A percentile compares a stretch with the other conserved stretches of the same genome.
Evolutionary conservation across 1,140 invertebrate genomes (phyloP).

Genomic region (Listronotus bonariensis): DNA sequence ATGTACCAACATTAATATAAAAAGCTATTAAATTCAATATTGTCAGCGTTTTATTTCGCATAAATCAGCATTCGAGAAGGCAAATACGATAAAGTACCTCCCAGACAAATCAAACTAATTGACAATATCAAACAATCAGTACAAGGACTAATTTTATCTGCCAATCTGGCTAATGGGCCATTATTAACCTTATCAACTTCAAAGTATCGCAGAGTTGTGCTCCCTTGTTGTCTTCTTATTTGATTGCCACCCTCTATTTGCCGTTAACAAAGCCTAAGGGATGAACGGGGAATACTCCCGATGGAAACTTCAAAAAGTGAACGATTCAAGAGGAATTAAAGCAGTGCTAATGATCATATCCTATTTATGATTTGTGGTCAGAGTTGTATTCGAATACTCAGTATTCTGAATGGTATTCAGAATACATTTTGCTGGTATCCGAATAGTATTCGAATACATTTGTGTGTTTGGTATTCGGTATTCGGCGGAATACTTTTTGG

Average conservation of each 20-base stretch:
- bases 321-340: constrained; percentile 45
- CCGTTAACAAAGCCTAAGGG: constrained; percentile 42
- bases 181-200: constrained; percentile 51
- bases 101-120: constrained; percentile 37
- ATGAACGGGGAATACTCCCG: constrained; percentile 14
- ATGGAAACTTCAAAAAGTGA: constrained; percentile 44
- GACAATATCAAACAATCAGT: constrained; percentile 34
- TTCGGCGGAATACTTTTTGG: too few relatives aligned
- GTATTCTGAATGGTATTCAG: too few relatives aligned
- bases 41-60: background rate
- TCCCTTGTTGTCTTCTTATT: constrained; percentile 41
- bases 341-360: constrained; percentile 42
- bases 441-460: too few relatives aligned
- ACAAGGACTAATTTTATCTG: constrained; percentile 38
- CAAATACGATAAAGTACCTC: too few relatives aligned
- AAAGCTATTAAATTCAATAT: too few relatives aligned
- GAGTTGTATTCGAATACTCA: too few relatives aligned
- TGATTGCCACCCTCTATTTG: constrained; percentile 50
- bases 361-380: too few relatives aligned
- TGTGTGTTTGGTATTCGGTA: too few relatives aligned
- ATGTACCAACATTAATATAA: too few relatives aligned
- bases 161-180: constrained; percentile 49
- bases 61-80: constrained; percentile 20
- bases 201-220: constrained; percentile 37
- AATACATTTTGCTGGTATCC: too few relatives aligned